phyloP scores from a whole-genome alignment of 2,113 vertebrate species.

The Trogon melanurus region DNA sequence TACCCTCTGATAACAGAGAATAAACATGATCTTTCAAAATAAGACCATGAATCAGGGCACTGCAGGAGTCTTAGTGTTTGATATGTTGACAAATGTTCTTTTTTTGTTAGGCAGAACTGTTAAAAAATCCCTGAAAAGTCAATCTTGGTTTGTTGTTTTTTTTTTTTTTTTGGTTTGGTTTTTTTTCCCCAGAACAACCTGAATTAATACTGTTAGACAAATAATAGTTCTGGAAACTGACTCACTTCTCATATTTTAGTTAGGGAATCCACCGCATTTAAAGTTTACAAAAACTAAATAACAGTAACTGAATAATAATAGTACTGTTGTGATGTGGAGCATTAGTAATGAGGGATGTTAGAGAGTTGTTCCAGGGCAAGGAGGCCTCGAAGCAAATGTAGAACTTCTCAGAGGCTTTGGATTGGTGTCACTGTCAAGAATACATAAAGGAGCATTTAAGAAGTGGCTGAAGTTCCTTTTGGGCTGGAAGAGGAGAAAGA shows the following conservation, averaged over 20 bases:
- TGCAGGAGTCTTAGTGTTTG: neutral
- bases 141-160: neutral
- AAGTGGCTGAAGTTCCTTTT: neutral
- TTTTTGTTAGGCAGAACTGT: neutral
- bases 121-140: neutral
- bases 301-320: neutral
- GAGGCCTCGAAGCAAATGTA: neutral
- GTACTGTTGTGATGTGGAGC: rapidly evolving
- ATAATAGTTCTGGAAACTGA: neutral
- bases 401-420: neutral
- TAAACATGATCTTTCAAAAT: neutral
- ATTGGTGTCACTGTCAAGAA: neutral
- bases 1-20: neutral
- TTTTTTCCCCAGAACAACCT: neutral
- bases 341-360: neutral
- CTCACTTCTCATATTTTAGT: neutral
- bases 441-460: neutral
- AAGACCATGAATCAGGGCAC: neutral
- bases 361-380: neutral
- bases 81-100: neutral
- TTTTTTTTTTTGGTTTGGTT: neutral
- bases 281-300: neutral
- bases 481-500: neutral
- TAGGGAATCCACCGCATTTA: neutral
- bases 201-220: neutral